Base-by-base conservation (phyloP, 2,888 invertebrate species). In the Sclerodermus sp. region DNA sequence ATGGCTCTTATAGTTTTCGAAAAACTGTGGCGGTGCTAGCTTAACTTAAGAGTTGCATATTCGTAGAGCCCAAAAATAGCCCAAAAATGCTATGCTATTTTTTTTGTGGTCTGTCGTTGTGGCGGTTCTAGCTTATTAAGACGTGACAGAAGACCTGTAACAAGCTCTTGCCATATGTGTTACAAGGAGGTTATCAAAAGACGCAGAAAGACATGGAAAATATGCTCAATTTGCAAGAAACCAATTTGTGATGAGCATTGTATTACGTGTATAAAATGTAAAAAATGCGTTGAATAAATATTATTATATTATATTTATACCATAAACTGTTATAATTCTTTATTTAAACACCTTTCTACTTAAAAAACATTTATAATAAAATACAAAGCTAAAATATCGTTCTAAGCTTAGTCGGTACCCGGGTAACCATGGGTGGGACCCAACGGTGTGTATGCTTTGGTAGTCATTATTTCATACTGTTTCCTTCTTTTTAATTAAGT, bases 181-280 rank as follows among this genome's bases (percentile, higher is more conserved):
- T 41, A 29, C 18, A 41, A 47, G 23, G 30, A 14, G 30, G 15
- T 41, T 1, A 31, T 47, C 30, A 47, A 31, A 41, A 40, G 34
- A 31, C 30, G 41, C 15, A 40, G 40, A 12, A 47, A 47, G 18
- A 47, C 41, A 13, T 2, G 47, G 15, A 47, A 47, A 47, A 15
- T 9, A 15, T 40, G 40, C 16, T 6, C 14, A 9, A 10, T 9
- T 8, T 40, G 40, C n/a, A 17, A 40, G 8, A 14, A 17, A 40
- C 40, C 40, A 9, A 16, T 40, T 30, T 30, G 30, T 10, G 30
- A 30, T 10, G 30, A 30, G 10, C 30, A 30, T 10, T 30, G 8
- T 30, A 10, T 30, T 9, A 9, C 30, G 10, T 6, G 10, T 9
- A 10, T 30, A 9, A 10, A 9, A 10, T 30, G 30, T 10, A 9